Base-by-base conservation (phyloP, 2,113 vertebrate genomes). In the Petrocephalus zakoni region DNA sequence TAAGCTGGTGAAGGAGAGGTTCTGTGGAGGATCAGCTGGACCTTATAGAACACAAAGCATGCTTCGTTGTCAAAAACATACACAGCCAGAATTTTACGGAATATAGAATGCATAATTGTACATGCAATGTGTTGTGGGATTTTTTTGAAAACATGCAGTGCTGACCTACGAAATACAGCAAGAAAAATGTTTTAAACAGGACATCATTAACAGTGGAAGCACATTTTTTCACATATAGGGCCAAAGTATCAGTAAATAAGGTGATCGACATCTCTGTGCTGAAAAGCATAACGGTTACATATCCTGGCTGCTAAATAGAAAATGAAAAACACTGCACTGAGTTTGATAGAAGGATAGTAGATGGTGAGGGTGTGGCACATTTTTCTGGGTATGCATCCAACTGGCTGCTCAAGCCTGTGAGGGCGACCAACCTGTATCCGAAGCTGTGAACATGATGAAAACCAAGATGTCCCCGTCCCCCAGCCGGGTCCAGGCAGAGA, bases 401-500 rank as follows among this genome's bases (percentile, higher is more conserved):
- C 53, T 58, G 51, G 84, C 5, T 10, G 8, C 6, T 87, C 13
- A 46, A 22, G 15, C 15, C 29, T 22, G 25, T 46, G 37, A 25
- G 51, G 53, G 52, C 81, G 85, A 64, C 22, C 87, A 87, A 99
- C 98, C 98, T 96, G 97, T 95, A 88, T 97, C 96, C n/a, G 93
- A 92, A 84, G 96, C 97, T 91, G 92, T 95, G 87, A 99, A 98
- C 75, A 88, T 96, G 94, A 95, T 94, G 91, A 92, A 94, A 88
- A 97, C 96, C 92, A 95, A 94, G 82, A 95, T 90, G 47, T 96
- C 96, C 91, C 98, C 97, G 88, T 97, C 96, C 89, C 98, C 98
- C 90, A 97, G 95, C 92, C 93, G 95, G 88, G 97, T 99, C 95
- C 95, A 98, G 90, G 96, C 96, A 93, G 97, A 98, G 72, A 99